Base-by-base conservation (phyloP, 2,888 invertebrate species). In the Tipula lateralis region DNA sequence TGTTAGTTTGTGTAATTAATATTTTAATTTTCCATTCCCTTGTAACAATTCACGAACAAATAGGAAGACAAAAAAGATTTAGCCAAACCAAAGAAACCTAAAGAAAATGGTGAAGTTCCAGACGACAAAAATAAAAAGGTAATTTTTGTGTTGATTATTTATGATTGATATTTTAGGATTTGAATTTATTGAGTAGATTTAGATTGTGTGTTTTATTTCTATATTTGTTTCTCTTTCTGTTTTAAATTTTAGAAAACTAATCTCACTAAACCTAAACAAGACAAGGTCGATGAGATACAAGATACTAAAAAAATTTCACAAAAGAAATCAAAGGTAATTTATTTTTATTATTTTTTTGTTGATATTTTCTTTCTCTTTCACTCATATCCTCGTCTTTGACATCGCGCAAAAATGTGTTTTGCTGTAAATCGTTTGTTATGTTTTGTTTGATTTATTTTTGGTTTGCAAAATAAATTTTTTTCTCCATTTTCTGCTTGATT, bases 201-300 rank as follows among this genome's bases (percentile, higher is more conserved):
- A 50, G 44, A 50, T n/a, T 19, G 7, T 50, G 4, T 9, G 44
- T 16, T 4, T 50, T 4, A 6, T 1, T 39, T 50, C 44, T 16
- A 16, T 19, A 16, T 16, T 50, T 16, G n/a, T n/a, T n/a, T n/a
- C n/a, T n/a, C n/a, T 50, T 50, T 0, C 16, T n/a, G 6, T 66
- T 66, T 44, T 66, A 66, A 24, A 66, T 66, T 66, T 1, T 66
- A 66, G 66, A 66, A 66, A 66, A 9, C 9, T 9, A 66, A 66
- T 66, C 66, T 66, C 66, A 66, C 66, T 24, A 66, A 66, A 12
- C 66, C 66, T 66, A 66, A 66, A 66, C 66, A 66, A 66, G 66
- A 66, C 66, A 24, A 66, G 66, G 66, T 66, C 0, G 66, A 66
- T 24, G 66, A 66, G 66, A 66, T 24, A 66, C 19, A 66, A 24